Conservation (phyloP, 2,888 invertebrate genomes). For the Cinara cedri region DNA sequence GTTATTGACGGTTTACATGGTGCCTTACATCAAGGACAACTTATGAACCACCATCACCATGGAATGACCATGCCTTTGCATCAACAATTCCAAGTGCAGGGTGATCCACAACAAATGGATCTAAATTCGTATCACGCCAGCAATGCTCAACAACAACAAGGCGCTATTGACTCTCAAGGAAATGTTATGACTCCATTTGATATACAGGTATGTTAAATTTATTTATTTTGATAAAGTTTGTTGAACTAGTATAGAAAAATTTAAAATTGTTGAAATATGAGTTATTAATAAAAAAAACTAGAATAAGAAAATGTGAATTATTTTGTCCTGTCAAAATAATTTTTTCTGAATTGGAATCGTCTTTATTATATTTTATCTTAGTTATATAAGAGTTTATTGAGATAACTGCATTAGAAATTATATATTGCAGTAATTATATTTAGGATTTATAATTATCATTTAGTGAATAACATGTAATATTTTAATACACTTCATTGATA, state of each 20-base stretch:
- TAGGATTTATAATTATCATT: too few species aligned
- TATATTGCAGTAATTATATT: too few species aligned
- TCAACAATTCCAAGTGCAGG: slow-evolving; percentile 53
- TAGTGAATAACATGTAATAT: too few species aligned
- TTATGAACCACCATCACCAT: slow-evolving; percentile 53
- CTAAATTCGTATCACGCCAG: slow-evolving; percentile 45
- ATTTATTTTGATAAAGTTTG: not conserved
- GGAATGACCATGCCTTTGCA: slow-evolving; percentile 54
- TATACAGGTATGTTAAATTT: slow-evolving; percentile 71
- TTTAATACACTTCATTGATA: too few species aligned
- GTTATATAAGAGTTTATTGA: too few species aligned
- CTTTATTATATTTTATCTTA: too few species aligned
- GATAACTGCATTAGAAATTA: too few species aligned
- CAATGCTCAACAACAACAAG: slow-evolving; percentile 54
- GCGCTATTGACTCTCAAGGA: slow-evolving; percentile 50
- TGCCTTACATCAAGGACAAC: slow-evolving; percentile 58
- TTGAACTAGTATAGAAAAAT: not conserved
- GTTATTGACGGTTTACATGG: slow-evolving; percentile 60
- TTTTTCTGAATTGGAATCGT: too few species aligned
- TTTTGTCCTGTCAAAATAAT: too few species aligned
- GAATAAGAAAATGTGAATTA: too few species aligned
- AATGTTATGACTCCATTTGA: slow-evolving; percentile 67
- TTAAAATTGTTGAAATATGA: not conserved
- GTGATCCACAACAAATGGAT: slow-evolving; percentile 47
- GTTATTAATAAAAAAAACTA: not conserved